Evolutionary conservation across 2,888 invertebrate genomes (phyloP).

Genomic region (Maniola hyperantus): DNA sequence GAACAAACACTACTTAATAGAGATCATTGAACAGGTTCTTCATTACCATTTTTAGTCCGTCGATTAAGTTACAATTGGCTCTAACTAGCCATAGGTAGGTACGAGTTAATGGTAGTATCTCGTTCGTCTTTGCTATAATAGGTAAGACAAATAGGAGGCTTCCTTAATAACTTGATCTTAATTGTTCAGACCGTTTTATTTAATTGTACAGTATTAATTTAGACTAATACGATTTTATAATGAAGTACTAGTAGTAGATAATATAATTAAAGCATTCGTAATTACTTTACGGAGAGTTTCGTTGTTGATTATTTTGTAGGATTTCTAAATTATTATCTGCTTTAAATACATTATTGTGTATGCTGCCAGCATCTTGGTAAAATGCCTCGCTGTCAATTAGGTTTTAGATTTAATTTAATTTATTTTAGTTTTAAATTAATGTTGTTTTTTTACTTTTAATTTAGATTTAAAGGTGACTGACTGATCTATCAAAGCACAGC

Average conservation of each 20-base stretch:
- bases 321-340: too few species aligned
- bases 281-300: too few species aligned
- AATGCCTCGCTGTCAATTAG: too few species aligned
- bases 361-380: too few species aligned
- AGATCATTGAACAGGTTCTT: conserved; percentile 39
- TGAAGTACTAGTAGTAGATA: background rate
- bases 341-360: too few species aligned
- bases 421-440: too few species aligned
- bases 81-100: conserved; percentile 30
- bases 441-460: too few species aligned
- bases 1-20: conserved; percentile 39
- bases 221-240: background rate
- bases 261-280: too few species aligned
- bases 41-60: conserved; percentile 31
- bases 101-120: conserved; percentile 24
- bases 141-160: conserved; percentile 13
- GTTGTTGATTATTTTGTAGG: too few species aligned
- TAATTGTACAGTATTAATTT: background rate
- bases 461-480: too few species aligned
- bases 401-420: too few species aligned
- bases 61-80: conserved; percentile 27
- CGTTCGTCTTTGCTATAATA: conserved; percentile 12
- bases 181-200: background rate
- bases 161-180: conserved; percentile 13
- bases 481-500: too few species aligned